Percentiles rank a stretch among this genome's conserved stretches.
phyloP scores from a whole-genome alignment of 2,888 invertebrate genomes.

The Macrophya annulata region DNA sequence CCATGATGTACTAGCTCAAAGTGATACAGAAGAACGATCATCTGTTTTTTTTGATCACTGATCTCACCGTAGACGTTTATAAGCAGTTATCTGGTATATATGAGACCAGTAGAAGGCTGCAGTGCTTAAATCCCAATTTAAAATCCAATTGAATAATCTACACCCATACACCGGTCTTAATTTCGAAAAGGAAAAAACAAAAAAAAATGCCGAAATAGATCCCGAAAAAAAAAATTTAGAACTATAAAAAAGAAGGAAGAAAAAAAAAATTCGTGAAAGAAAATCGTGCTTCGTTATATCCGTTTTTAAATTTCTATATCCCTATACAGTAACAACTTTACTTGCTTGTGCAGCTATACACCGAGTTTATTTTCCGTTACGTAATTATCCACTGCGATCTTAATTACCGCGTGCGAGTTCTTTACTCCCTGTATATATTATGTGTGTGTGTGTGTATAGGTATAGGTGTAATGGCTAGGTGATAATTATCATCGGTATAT shows the following conservation, averaged over 20 bases:
- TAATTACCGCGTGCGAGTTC: conserved; percentile 20
- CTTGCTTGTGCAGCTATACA: background rate
- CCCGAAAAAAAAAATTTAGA: too few species aligned
- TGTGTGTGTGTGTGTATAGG: too few species aligned
- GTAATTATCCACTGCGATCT: background rate
- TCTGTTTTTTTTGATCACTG: background rate
- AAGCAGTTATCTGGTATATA: too few species aligned
- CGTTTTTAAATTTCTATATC: background rate
- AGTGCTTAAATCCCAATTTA: conserved; percentile 3
- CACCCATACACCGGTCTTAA: background rate
- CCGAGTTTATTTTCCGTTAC: conserved; percentile 21
- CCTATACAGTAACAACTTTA: background rate
- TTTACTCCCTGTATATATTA: background rate
- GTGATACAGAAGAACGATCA: background rate
- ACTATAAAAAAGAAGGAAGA: too few species aligned
- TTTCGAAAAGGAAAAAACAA: background rate
- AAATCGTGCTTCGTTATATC: too few species aligned
- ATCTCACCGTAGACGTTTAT: background rate
- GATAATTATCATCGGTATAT: background rate
- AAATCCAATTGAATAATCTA: conserved; percentile 18
- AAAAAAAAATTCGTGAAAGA: too few species aligned
- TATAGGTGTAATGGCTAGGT: background rate
- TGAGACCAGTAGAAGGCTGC: background rate
- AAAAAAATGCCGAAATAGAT: too few species aligned
- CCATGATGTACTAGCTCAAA: background rate